These are phyloP conservation scores for Triplophysa dalaica DNA, from an alignment of 2,113 vertebrate species.

Conservation along the genomic window DNA sequence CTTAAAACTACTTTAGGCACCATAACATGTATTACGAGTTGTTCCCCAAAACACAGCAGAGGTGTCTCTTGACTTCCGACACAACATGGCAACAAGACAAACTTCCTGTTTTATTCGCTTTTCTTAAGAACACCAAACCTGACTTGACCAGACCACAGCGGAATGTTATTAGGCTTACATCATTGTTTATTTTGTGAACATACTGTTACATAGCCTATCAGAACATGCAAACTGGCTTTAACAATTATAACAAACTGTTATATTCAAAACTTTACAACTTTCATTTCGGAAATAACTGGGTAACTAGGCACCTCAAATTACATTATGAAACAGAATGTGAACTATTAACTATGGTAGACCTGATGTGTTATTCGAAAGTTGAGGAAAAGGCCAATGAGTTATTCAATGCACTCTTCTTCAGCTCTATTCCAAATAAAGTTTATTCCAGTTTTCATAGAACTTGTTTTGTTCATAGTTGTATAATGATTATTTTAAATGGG, in stretches of 20 bases:
- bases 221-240: neutral
- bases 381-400: no score
- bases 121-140: neutral
- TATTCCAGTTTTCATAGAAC: neutral
- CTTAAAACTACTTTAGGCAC: neutral
- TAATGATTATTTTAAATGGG: neutral
- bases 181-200: neutral
- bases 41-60: neutral
- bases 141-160: neutral
- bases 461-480: neutral
- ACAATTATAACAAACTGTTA: neutral
- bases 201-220: no score
- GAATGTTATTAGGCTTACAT: neutral
- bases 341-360: neutral
- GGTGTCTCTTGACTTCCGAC: neutral
- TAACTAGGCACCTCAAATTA: no score
- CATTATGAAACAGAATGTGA: neutral
- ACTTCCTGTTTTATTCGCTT: neutral
- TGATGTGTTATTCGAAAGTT: neutral
- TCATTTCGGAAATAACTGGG: no score
- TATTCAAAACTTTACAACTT: no score
- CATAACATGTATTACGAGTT: neutral
- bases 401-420: no score
- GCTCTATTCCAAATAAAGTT: no score
- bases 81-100: neutral